phyloP scores from a whole-genome alignment of 2,113 vertebrate species.

The Motacilla tschutschensis region DNA sequence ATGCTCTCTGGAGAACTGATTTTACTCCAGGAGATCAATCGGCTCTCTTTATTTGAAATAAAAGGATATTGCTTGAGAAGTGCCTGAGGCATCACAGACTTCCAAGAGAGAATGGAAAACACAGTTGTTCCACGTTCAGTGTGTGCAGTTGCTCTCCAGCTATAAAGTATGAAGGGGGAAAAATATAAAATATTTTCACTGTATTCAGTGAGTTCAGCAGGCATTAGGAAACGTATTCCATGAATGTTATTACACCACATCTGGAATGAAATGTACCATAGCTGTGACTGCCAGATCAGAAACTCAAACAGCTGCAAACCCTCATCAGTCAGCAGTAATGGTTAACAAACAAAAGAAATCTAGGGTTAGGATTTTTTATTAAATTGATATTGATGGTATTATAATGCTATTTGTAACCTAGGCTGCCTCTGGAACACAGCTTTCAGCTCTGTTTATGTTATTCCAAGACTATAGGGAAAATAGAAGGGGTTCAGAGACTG shows the following conservation, averaged over 20 bases:
- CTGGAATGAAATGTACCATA: neutral
- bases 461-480: neutral
- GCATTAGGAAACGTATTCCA: neutral
- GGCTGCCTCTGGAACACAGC: neutral
- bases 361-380: neutral
- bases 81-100: neutral
- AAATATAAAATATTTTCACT: neutral
- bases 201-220: neutral
- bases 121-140: neutral
- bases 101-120: neutral
- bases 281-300: neutral
- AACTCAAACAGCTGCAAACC: neutral
- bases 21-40: neutral
- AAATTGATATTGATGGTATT: conserved; percentile 26
- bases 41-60: neutral
- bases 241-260: rapidly evolving
- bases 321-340: neutral
- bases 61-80: neutral
- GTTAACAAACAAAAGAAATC: conserved; percentile 2
- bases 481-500: neutral
- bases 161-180: neutral
- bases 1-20: neutral
- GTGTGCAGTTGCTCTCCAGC: neutral
- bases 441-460: conserved; percentile 28
- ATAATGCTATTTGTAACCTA: conserved; percentile 11